Conservation (phyloP, 2,888 invertebrate species). For the Calameuta filiformis region DNA sequence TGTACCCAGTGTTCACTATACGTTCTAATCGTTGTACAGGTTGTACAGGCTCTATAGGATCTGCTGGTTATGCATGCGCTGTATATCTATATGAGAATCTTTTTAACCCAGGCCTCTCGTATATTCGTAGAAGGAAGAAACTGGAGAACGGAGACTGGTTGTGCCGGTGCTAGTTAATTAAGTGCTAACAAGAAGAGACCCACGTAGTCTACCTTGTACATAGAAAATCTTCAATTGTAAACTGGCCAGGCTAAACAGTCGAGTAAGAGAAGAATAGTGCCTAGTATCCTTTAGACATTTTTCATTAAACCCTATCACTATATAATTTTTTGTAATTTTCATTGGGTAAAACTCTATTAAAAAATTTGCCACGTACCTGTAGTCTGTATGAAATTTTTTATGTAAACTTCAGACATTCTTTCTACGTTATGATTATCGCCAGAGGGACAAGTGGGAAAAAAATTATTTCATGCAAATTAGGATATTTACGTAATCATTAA, state of each 20-base stretch:
- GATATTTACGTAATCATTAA: not conserved
- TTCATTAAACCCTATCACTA: not conserved
- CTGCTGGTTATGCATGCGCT: not conserved
- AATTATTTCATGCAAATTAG: not conserved
- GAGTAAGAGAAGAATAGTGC: not conserved
- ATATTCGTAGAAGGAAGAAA: not conserved
- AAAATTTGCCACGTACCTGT: not conserved
- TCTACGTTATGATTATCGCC: too few species aligned
- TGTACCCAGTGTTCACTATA: not conserved
- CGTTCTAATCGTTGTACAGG: not conserved
- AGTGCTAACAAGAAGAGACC: constrained; percentile 62
- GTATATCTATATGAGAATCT: not conserved
- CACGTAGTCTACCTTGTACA: constrained; percentile 12
- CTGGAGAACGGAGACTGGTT: constrained; percentile 34
- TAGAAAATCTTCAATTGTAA: constrained; percentile 3
- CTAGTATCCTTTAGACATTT: not conserved
- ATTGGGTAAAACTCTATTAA: not conserved
- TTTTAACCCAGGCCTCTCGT: not conserved
- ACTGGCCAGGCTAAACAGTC: constrained; percentile 1
- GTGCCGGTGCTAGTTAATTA: constrained; percentile 54
- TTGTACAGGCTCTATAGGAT: not conserved
- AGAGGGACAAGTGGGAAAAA: not conserved
- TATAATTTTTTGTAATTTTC: not conserved
- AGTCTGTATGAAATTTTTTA: too few species aligned
- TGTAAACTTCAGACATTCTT: too few species aligned